Evolutionary conservation across 1,140 invertebrate species (phyloP).

Genomic region (Drosophila tropicalis): DNA sequence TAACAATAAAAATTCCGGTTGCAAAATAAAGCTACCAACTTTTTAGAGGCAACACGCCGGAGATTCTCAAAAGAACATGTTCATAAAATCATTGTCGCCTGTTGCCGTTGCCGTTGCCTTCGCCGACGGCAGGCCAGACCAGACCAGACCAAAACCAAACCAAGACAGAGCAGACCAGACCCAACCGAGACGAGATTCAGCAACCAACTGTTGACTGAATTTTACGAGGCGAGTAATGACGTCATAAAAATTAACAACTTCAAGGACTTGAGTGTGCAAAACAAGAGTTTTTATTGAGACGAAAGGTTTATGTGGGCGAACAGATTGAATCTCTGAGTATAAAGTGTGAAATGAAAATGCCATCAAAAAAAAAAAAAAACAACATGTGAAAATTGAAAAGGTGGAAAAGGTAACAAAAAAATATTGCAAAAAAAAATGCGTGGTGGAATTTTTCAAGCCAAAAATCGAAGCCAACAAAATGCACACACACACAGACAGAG

Average conservation of each 20-base stretch:
- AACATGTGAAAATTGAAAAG: constrained; percentile 37
- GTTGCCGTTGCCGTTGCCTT: constrained; percentile 35
- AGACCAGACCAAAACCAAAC: constrained; percentile 1
- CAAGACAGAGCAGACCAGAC: constrained; percentile 13
- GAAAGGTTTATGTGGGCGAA: constrained; percentile 9
- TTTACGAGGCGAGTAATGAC: constrained; percentile 82
- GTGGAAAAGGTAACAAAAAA: constrained; percentile 36
- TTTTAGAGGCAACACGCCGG: constrained; percentile 51
- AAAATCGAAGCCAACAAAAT: constrained; percentile 46
- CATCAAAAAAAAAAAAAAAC: constrained; percentile 35
- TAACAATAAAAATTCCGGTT: constrained; percentile 81
- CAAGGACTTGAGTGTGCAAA: constrained; percentile 42
- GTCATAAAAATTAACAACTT: constrained; percentile 82
- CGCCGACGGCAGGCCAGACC: constrained; percentile 26
- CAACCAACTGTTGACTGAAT: constrained; percentile 76
- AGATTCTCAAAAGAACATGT: constrained; percentile 56
- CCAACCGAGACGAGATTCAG: constrained; percentile 17
- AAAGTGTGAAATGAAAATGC: constrained; percentile 47
- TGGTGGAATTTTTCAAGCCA: constrained; percentile 65
- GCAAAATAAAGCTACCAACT: constrained; percentile 72
- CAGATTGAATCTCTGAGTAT: constrained; percentile 44
- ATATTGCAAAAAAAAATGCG: constrained; percentile 55
- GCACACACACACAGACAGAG: constrained; percentile 22
- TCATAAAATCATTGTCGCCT: constrained; percentile 73
- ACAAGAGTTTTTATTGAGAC: constrained; percentile 11